Base-by-base conservation (phyloP, 2,888 invertebrate species). In the Cheilosia urbana region DNA sequence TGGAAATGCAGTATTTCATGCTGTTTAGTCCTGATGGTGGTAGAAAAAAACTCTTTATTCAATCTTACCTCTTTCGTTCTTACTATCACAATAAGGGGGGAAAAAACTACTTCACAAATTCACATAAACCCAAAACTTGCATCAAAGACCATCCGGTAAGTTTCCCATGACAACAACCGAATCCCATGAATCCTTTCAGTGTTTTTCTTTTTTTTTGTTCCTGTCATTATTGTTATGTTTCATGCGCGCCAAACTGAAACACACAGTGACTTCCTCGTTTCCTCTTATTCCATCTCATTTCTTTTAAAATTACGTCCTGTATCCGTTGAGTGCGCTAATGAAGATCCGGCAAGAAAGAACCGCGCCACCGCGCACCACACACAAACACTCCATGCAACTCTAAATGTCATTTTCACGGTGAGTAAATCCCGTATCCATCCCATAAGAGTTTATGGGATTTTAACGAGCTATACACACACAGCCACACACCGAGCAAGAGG, bases 391-490 rank as follows among this genome's bases (percentile, higher is more conserved):
- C 49, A 42, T 62, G 76, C 76, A 81, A 72, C 68, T 72, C 37
- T 34, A 66, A 77, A 85, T 85, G 77, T 60, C 66, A 84, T 85
- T 85, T 85, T 81, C 85, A 81, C 85, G 85, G 81, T 81, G 81
- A 85, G 76, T 85, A 76, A 85, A 85, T 85, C 85, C 77, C 53
- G 60, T 57, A 72, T 81, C 45, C 77, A 85, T 85, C 51, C 72
- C 81, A 81, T 76, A 76, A 77, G 68, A 57, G 57, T 81, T 85
- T 85, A 85, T 85, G 81, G 68, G 85, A 77, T 81, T 85, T 85
- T 81, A 85, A 85, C 85, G 85, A 81, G 81, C 85, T 45, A 37
- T 13, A 37, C 37, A 37, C 34, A 34, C 34, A 11, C 45, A 45
- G 17, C 49, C 53, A 58, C 19, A 40, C 37, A 58, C 30, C 6